Percentiles rank a stretch among this genome's conserved stretches.
Evolutionary conservation across 2,113 vertebrate genomes (phyloP).

Genomic region (Vidua chalybeata): DNA sequence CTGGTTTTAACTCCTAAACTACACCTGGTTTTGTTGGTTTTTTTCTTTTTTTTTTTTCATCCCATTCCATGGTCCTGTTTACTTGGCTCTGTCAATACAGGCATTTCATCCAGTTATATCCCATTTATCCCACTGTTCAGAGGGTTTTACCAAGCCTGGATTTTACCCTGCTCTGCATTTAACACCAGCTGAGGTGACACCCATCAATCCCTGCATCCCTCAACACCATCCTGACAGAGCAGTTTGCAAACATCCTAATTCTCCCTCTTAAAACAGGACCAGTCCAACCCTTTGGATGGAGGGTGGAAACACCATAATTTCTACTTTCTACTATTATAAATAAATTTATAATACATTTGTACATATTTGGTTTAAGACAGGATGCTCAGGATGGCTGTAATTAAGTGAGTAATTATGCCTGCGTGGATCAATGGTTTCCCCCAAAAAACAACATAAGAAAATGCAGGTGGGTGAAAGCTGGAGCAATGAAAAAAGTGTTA

Average conservation of each 20-base stretch:
- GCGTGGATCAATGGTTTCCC: not conserved
- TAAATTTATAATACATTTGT: not conserved
- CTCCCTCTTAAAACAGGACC: not conserved
- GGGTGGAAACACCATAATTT: not conserved
- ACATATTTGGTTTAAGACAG: not conserved
- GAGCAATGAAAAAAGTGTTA: not conserved
- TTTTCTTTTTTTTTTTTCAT: not conserved
- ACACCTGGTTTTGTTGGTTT: not conserved
- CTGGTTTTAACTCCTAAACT: not conserved
- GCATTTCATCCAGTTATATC: not conserved
- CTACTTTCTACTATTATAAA: not conserved
- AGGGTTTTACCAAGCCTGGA: not conserved
- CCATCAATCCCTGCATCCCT: not conserved
- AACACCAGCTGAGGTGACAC: not conserved
- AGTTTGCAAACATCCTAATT: not conserved
- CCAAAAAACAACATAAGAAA: not conserved
- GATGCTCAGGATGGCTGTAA: not conserved
- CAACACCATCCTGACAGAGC: not conserved
- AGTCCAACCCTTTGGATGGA: not conserved
- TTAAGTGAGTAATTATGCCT: not conserved
- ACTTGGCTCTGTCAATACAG: not conserved
- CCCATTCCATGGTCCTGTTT: fast-evolving
- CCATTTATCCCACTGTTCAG: not conserved
- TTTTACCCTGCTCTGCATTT: not conserved
- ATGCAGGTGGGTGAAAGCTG: not conserved